Conservation (phyloP, 2,113 vertebrate genomes). For the Malurus cyaneus region DNA sequence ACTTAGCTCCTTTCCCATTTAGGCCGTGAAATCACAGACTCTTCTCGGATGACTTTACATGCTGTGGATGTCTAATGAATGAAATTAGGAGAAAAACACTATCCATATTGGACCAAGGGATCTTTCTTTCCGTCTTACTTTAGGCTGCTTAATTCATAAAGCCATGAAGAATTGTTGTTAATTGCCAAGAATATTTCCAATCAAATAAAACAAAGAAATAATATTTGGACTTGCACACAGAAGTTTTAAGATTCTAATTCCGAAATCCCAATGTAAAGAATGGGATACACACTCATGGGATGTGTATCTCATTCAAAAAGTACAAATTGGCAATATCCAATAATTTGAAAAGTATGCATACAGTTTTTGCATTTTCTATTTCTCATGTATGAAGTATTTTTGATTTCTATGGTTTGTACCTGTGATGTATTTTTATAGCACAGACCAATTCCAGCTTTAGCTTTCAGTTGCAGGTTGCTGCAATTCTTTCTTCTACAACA, state of each 20-base stretch:
- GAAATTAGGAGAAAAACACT: background rate
- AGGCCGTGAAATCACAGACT: background rate
- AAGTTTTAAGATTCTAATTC: background rate
- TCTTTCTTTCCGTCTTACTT: background rate
- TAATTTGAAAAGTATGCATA: background rate
- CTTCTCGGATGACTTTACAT: background rate
- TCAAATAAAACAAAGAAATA: background rate
- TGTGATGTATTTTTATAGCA: background rate
- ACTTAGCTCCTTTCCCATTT: background rate
- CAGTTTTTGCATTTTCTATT: background rate
- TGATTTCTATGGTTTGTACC: background rate
- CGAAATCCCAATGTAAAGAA: background rate
- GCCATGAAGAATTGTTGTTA: background rate
- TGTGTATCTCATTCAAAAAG: background rate
- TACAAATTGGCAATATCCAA: background rate
- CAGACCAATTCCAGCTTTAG: conserved; percentile 48
- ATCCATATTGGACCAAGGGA: background rate
- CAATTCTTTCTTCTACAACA: background rate
- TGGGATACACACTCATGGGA: background rate
- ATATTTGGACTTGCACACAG: background rate
- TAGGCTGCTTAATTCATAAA: background rate
- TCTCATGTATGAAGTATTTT: background rate
- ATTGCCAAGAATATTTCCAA: background rate
- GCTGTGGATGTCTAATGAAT: background rate
- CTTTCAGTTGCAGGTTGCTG: background rate